Conservation (phyloP, 1,140 invertebrate genomes). For the Nasonia vitripennis region DNA sequence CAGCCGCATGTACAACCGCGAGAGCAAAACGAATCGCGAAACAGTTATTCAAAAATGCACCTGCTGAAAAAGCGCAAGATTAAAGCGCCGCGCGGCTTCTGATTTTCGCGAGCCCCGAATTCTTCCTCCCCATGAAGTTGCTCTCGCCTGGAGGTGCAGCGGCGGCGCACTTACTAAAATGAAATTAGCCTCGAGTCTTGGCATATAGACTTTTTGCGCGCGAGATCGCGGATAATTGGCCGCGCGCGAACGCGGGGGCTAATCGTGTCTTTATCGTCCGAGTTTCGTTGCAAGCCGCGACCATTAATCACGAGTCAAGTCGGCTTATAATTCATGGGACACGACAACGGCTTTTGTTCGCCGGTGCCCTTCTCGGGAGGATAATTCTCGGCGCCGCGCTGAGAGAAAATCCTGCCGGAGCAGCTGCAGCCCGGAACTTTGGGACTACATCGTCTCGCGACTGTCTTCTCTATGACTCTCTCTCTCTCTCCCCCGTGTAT, state of each 20-base stretch:
- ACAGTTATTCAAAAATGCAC: too few relatives aligned
- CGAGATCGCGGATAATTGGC: slow-evolving; percentile 37
- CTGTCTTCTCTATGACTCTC: background rate
- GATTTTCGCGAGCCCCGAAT: slow-evolving; percentile 8
- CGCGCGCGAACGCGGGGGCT: background rate
- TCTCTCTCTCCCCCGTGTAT: background rate
- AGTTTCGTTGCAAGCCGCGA: background rate
- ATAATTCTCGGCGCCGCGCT: slow-evolving; percentile 22
- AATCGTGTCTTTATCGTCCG: slow-evolving; percentile 44
- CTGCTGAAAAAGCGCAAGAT: too few relatives aligned
- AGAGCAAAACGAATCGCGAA: too few relatives aligned
- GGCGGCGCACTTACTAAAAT: slow-evolving; percentile 29
- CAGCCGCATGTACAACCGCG: too few relatives aligned
- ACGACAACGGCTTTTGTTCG: slow-evolving; percentile 33
- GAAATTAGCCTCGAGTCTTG: slow-evolving; percentile 17
- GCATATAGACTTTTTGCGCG: slow-evolving; percentile 25
- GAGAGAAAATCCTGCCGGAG: slow-evolving; percentile 6
- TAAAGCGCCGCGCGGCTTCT: too few relatives aligned
- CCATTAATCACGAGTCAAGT: slow-evolving; percentile 38
- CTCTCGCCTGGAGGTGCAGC: background rate
- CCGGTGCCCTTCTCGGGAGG: background rate
- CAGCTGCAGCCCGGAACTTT: slow-evolving; percentile 25
- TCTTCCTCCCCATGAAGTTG: slow-evolving; percentile 24
- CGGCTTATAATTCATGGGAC: slow-evolving; percentile 39
- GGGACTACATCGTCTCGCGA: background rate